Evolutionary conservation across 2,113 vertebrate species (phyloP).

Genomic region (Corynorhinus townsendii): DNA sequence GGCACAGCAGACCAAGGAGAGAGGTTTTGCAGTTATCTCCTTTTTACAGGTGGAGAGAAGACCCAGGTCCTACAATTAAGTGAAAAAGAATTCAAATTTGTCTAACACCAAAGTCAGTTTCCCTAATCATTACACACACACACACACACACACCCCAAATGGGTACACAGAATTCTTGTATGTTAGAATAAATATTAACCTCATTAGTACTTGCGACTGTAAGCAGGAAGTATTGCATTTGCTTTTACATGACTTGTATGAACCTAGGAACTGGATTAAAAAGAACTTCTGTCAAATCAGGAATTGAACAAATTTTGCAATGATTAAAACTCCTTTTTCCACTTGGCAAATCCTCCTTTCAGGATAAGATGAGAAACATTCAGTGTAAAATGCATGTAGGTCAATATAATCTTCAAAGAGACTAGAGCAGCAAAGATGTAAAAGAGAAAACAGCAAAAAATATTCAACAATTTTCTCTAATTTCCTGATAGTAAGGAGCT

Average conservation of each 20-base stretch:
- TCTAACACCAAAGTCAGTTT: not conserved
- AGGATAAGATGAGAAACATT: not conserved
- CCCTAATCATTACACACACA: not conserved
- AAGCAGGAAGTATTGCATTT: not conserved
- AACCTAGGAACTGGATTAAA: not conserved
- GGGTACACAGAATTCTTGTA: not conserved
- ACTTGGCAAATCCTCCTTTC: conserved; percentile 23
- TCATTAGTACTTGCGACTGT: not conserved
- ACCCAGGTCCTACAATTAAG: not conserved
- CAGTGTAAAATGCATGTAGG: conserved; percentile 9
- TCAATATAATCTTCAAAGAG: conserved; percentile 21
- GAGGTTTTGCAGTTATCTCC: not conserved
- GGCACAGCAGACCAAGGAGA: not conserved
- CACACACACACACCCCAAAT: not conserved
- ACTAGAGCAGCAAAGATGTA: not conserved
- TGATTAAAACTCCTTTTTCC: conserved; percentile 28
- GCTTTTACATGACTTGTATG: not conserved
- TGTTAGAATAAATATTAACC: not conserved
- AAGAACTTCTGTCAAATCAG: conserved; percentile 1
- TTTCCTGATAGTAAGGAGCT: not conserved
- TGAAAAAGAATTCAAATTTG: not conserved
- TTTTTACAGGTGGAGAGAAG: not conserved
- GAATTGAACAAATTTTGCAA: not conserved
- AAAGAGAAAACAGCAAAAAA: not conserved
- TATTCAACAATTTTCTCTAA: not conserved